These are phyloP conservation scores for Chloropsis cyanopogon DNA, from an alignment of 2,113 vertebrate species.

Conservation along the genomic window DNA sequence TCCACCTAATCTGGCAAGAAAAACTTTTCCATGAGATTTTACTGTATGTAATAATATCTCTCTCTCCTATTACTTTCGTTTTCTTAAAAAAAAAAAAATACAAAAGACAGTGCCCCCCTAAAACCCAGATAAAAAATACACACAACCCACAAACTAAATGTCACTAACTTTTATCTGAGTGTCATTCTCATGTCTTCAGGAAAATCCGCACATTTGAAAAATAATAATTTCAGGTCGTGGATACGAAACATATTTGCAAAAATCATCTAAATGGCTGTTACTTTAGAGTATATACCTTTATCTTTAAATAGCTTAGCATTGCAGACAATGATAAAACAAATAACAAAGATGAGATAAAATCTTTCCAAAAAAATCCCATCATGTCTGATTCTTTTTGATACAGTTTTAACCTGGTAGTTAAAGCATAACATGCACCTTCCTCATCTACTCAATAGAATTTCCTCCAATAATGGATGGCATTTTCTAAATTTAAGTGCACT, in stretches of 20 bases:
- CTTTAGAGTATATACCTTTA: background rate
- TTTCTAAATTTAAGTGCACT: background rate
- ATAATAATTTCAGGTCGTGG: background rate
- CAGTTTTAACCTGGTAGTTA: background rate
- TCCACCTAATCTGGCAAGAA: background rate
- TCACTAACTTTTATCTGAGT: background rate
- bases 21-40: background rate
- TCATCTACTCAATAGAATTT: background rate
- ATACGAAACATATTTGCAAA: background rate
- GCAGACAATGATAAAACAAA: background rate
- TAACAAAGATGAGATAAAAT: background rate
- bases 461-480: background rate
- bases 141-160: background rate
- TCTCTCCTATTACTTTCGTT: background rate
- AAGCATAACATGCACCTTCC: background rate
- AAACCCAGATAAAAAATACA: background rate
- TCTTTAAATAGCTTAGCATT: background rate
- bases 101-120: fast-evolving
- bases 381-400: background rate
- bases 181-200: background rate
- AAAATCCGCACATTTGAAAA: background rate
- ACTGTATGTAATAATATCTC: background rate
- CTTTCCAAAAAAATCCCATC: background rate
- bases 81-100: background rate
- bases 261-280: background rate